Conservation (phyloP, 2,113 vertebrate species). For the Cebus imitator region DNA sequence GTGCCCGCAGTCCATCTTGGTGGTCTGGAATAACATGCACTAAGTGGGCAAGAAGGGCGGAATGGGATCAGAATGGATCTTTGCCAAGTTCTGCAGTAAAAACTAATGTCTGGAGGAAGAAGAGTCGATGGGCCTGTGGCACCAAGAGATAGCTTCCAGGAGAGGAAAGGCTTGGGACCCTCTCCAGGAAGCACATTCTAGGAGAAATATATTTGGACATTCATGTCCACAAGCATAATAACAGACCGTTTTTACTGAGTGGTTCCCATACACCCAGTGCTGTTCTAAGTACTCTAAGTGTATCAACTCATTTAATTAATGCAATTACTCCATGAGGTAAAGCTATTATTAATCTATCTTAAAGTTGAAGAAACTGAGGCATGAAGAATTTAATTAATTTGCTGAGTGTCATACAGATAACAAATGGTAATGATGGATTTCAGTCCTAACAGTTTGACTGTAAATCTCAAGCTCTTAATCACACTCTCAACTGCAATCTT, state of each 20-base stretch:
- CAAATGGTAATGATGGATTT: background rate
- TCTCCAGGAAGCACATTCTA: background rate
- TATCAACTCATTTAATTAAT: background rate
- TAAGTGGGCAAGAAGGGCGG: background rate
- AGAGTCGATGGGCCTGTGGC: no score
- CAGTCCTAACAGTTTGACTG: background rate
- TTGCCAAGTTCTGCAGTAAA: background rate
- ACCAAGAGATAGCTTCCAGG: background rate
- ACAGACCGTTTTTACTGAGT: background rate
- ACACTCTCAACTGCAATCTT: background rate
- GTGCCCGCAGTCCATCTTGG: background rate
- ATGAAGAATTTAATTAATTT: background rate
- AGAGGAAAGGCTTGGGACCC: background rate
- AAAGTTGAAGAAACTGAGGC: background rate
- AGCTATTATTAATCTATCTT: background rate
- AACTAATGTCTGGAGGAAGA: background rate
- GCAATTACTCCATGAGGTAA: background rate
- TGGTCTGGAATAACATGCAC: background rate
- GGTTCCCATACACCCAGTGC: background rate
- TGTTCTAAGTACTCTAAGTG: background rate
- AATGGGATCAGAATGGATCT: background rate
- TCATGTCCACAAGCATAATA: background rate
- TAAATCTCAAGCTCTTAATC: background rate
- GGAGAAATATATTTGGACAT: background rate
- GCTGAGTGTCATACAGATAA: background rate